These are phyloP conservation scores for Mimachlamys varia DNA, from an alignment of 2,888 invertebrate species.

Conservation along the genomic window DNA sequence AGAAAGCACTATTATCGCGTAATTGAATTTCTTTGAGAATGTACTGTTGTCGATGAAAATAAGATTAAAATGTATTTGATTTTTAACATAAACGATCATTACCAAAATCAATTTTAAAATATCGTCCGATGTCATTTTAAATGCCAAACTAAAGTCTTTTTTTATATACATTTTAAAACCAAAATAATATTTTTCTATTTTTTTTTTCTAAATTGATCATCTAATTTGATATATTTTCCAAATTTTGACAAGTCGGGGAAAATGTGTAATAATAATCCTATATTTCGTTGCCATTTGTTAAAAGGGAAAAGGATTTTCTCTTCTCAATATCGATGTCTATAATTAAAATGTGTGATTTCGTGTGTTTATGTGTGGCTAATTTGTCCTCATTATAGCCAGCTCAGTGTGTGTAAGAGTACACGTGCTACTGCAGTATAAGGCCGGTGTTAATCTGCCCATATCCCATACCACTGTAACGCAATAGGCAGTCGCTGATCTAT, in stretches of 20 bases:
- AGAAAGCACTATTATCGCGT: not conserved
- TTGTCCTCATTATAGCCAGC: constrained; percentile 7
- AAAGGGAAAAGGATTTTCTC: not conserved
- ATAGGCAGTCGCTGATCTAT: constrained; percentile 16
- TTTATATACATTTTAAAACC: not conserved
- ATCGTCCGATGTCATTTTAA: not conserved
- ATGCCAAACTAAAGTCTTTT: not conserved
- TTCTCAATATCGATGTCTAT: not conserved
- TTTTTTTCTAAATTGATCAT: not conserved
- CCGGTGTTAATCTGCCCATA: not conserved
- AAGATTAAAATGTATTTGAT: not conserved
- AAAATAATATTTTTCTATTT: not conserved
- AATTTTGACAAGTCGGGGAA: not conserved
- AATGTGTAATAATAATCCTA: not conserved
- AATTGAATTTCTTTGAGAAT: not conserved
- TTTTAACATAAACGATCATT: not conserved
- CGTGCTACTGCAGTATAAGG: not conserved
- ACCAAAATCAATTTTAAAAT: not conserved
- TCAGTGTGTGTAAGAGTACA: not conserved
- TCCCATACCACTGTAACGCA: not conserved
- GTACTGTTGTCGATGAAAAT: not conserved
- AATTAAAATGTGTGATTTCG: constrained; percentile 18
- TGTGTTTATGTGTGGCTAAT: constrained; percentile 31
- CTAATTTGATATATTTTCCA: not conserved
- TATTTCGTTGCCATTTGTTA: not conserved